Evolutionary conservation across 2,888 invertebrate species (phyloP), one percentile per base, ranked within the genome.

Genomic region (Esperia sulphurella): DNA sequence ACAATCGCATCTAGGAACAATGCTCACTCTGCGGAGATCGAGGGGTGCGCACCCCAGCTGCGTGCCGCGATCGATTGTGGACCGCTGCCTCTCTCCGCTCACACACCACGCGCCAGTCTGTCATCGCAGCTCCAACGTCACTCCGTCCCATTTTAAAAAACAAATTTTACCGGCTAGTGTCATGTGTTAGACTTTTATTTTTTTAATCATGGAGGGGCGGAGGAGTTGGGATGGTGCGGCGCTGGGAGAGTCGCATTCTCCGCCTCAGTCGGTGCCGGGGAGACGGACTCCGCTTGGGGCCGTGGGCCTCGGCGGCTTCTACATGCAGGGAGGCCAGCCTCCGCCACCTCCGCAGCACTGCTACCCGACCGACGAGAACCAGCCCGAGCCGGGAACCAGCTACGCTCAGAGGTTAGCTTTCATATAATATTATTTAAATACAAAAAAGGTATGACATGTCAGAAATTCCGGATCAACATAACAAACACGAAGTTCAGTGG

Each of bases 251-350:
- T 83, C 88, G 29, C 88, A 84, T 58, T 90, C 90, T 52, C 90
- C 90, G 49, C 88, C 92, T 51, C 92, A 92, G 66, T 92, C 92
- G 63, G 92, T 92, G 53, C 92, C 92, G 33, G 92, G 92, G 1
- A 83, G 95, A 58, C 86, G 96, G 65, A 96, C 96, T 33, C 96
- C 96, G 28, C 82, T 96, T 47, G 95, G 96, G 9, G 94, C 95
- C 6, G 96, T 96, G 21, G 96, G 96, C 12, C 89, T 96, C 29
- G 95, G 96, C 21, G 96, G 96, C n/a, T 96, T 96, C 82, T 96
- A 96, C 83, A 95, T 95, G 78, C 95, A 95, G 73, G 90, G 91
- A 52, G 91, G 91, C 45, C 89, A 91, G 74, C 85, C 89, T 57
- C 83, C 85, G 63, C 80, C 78, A 30, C 82, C 86, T 54, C 90